Conservation (phyloP, 2,888 invertebrate species). For the Drosophila borborema region DNA sequence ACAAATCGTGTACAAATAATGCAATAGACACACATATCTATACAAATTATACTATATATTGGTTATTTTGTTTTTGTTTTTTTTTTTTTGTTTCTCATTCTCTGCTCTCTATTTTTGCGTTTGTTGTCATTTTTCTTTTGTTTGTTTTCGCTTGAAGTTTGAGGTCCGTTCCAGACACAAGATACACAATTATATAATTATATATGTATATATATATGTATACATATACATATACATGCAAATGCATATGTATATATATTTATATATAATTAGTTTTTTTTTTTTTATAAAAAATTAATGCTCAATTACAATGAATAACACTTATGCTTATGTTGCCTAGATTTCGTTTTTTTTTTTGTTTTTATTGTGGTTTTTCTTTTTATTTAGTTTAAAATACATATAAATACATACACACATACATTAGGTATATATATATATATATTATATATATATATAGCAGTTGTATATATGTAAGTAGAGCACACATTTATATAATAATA, state of each 20-base stretch:
- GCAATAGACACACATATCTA: conserved; percentile 84
- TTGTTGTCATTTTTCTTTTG: conserved; percentile 39
- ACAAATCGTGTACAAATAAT: conserved; percentile 80
- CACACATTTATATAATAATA: conserved; percentile 60
- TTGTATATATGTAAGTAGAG: conserved; percentile 41
- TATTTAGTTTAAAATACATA: conserved; percentile 55
- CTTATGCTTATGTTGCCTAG: conserved; percentile 76
- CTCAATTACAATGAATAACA: conserved; percentile 82
- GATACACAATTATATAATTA: conserved; percentile 67
- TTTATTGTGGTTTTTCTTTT: conserved; percentile 19
- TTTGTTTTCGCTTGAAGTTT: conserved; percentile 52
- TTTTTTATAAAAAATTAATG: conserved; percentile 74
- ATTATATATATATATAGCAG: conserved; percentile 28
- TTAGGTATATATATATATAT: conserved; percentile 33
- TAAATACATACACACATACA: conserved; percentile 30
- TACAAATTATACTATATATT: conserved; percentile 84
- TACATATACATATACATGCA: conserved; percentile 45
- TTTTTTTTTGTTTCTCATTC: conserved; percentile 44
- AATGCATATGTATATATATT: conserved; percentile 34
- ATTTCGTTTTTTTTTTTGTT: conserved; percentile 23
- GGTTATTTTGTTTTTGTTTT: conserved; percentile 48
- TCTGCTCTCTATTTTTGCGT: conserved; percentile 53
- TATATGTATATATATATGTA: conserved; percentile 36
- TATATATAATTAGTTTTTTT: conserved; percentile 61
- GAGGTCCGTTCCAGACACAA: conserved; percentile 81